Percentiles rank a stretch among this genome's conserved stretches.
Conservation (phyloP, 1,140 invertebrate species). For the Maniola jurtina region DNA sequence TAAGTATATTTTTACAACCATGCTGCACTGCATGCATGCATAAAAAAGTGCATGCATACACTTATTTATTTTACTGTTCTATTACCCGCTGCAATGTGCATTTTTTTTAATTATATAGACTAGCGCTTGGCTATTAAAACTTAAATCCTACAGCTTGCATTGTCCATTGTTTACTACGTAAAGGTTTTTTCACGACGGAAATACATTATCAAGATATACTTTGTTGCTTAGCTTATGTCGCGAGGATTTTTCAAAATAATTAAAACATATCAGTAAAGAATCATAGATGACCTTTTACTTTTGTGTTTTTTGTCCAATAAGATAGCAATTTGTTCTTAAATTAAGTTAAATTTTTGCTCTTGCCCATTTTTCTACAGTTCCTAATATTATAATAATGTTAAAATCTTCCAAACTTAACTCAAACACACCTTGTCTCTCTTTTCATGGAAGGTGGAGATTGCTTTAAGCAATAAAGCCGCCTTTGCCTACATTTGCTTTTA, state of each 20-base stretch:
- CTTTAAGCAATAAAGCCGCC: too few species aligned
- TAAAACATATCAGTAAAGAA: constrained; percentile 2
- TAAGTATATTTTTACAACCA: neutral
- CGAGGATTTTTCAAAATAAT: constrained; percentile 7
- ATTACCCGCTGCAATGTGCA: neutral
- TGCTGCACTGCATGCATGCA: too few species aligned
- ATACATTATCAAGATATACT: constrained; percentile 11
- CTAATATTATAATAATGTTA: too few species aligned
- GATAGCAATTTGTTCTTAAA: too few species aligned
- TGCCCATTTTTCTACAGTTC: too few species aligned
- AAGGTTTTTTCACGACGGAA: constrained; percentile 12
- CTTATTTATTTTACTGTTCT: neutral
- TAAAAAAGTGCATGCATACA: too few species aligned
- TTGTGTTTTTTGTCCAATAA: neutral
- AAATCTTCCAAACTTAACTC: too few species aligned
- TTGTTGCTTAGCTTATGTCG: neutral
- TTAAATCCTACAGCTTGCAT: constrained; percentile 26
- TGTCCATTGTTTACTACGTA: constrained; percentile 32
- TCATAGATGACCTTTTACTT: neutral
- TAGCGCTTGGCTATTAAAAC: constrained; percentile 1
- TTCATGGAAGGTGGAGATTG: too few species aligned
- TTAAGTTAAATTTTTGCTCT: too few species aligned
- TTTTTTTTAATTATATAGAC: too few species aligned
- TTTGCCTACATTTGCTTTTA: too few species aligned
- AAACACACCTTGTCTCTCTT: too few species aligned